phyloP scores from a whole-genome alignment of 2,113 vertebrate species.

The Tachuris rubrigastra region DNA sequence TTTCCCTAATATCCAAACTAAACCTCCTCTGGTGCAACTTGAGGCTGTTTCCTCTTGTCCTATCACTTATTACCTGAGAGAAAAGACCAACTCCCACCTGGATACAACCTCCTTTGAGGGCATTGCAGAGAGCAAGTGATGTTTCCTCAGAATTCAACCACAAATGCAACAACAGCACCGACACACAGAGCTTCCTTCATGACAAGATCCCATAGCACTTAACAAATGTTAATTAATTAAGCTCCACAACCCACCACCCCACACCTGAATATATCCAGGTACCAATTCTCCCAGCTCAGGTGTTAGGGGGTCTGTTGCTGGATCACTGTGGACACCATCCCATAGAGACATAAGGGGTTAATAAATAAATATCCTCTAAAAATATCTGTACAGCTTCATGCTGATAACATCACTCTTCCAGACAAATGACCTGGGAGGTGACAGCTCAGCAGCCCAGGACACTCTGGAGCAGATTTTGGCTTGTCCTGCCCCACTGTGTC shows the following conservation, averaged over 20 bases:
- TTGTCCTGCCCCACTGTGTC: rapidly evolving
- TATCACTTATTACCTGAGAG: not conserved
- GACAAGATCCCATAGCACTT: not conserved
- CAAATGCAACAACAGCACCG: not conserved
- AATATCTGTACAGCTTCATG: not conserved
- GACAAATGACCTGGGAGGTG: not conserved
- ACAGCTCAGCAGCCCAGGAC: not conserved
- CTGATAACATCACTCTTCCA: not conserved
- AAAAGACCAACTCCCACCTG: rapidly evolving
- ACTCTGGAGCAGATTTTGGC: not conserved
- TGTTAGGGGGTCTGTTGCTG: not conserved
- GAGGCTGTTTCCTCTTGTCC: not conserved
- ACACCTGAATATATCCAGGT: not conserved
- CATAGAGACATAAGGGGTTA: rapidly evolving
- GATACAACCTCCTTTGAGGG: too few species aligned
- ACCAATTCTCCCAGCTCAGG: not conserved
- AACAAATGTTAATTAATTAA: not conserved
- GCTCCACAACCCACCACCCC: not conserved
- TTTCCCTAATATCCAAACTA: not conserved
- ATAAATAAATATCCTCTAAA: not conserved
- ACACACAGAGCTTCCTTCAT: not conserved
- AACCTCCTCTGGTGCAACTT: not conserved
- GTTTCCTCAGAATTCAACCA: not conserved
- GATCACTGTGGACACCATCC: not conserved
- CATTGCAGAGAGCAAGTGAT: not conserved